These are phyloP conservation scores for Achroia grisella DNA, from an alignment of 1,140 invertebrate genomes.

Conservation along the genomic window DNA sequence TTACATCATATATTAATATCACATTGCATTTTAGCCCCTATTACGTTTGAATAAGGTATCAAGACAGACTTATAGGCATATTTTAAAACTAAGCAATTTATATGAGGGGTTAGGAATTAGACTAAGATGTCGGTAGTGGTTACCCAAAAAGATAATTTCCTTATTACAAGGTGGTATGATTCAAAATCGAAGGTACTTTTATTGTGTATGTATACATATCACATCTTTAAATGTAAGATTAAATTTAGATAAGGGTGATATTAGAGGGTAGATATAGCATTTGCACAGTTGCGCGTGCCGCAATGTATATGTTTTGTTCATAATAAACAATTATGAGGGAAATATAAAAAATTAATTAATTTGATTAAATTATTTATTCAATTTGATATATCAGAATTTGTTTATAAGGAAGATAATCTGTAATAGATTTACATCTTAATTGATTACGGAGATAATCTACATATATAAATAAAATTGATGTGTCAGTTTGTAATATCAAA, in stretches of 20 bases:
- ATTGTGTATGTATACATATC: not conserved
- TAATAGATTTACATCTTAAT: too few relatives aligned
- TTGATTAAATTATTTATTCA: too few relatives aligned
- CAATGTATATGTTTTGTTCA: not conserved
- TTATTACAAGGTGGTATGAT: not conserved
- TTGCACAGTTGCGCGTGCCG: constrained; percentile 2
- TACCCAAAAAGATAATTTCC: too few relatives aligned
- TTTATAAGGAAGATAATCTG: too few relatives aligned
- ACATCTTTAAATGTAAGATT: constrained; percentile 2
- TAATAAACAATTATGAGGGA: too few relatives aligned
- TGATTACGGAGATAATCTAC: too few relatives aligned
- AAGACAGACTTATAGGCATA: not conserved
- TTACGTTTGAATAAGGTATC: not conserved
- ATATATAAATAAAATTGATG: too few relatives aligned
- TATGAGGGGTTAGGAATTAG: not conserved
- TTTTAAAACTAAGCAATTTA: not conserved
- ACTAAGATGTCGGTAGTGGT: not conserved
- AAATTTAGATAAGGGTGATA: constrained; percentile 6
- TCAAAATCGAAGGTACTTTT: not conserved
- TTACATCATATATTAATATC: not conserved
- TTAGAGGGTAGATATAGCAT: not conserved
- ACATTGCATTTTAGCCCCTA: not conserved
- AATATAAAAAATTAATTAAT: too few relatives aligned
- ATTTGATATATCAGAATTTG: too few relatives aligned
- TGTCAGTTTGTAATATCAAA: too few relatives aligned